Base-by-base conservation (phyloP, 2,113 vertebrate species). In the Scartelaos histophorus region DNA sequence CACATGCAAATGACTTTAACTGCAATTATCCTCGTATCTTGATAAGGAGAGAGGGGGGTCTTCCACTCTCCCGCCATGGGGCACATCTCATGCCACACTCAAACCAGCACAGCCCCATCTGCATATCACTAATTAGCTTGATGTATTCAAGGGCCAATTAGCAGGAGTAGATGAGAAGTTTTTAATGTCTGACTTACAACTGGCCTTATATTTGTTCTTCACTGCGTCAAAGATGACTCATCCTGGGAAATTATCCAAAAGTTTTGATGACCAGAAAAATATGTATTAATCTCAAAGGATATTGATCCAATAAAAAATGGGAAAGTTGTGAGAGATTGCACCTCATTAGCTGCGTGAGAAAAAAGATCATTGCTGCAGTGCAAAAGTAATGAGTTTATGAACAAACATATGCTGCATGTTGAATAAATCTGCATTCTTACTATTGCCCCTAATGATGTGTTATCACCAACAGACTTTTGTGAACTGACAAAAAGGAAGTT, bases 11-110 rank as follows among this genome's bases (percentile, higher is more conserved):
- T 91, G 22, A 81, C 74, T 81, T 66, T 86, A 90, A 91, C 89
- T 91, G 86, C 83, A 91, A 88, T 91, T 89, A 91, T 91, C 90
- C 89, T 73, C 79, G 70, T 83, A 89, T 91, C 83, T 84, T 85
- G 75, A 86, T 90, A 85, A 90, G 85, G 46, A 80, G 78, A 69
- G 71, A 56, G 69, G 77, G 81, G 76, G 67, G 69, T 64, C 73
- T 72, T 68, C 76, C 66, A 76, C 69, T 65, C 81, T 81, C 82
- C 82, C 75, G 67, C 79, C 75, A 79, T 82, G 74, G 81, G 76
- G 68, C 72, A 71, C 83, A 72, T 82, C 86, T 68, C 75, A 83
- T 82, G 83, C 82, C 83, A 73, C 80, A 83, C 86, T 90, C 84
- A 87, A 78, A 82, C 83, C 77, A 79, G 85, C 88, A 82, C 83